A percentile compares a stretch with the other conserved stretches of the same genome.
Conservation (phyloP, 2,797 vertebrate genomes). For the Gouania willdenowi region DNA sequence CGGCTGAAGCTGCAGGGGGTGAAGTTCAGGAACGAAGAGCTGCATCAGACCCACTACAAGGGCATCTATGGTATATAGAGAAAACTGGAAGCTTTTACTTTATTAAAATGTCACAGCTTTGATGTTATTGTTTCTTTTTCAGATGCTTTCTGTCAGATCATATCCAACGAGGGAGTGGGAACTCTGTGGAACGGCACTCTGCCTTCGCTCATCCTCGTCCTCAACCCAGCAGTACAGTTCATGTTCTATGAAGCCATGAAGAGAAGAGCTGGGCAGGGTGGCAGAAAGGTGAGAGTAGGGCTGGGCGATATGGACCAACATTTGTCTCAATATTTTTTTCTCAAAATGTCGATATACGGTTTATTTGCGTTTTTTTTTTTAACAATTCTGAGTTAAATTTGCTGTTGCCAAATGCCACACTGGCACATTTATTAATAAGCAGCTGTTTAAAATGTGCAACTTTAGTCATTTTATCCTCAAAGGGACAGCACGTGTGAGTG, state of each 20-base stretch:
- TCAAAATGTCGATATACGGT: no score
- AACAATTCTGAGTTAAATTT: no score
- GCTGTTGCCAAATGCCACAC: no score
- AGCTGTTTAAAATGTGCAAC: no score
- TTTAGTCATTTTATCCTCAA: no score
- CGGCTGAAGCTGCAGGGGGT: slow-evolving; percentile 81
- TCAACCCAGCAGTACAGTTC: slow-evolving; percentile 82
- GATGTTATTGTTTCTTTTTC: not conserved
- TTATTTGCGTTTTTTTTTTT: no score
- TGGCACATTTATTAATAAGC: no score
- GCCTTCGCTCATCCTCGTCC: slow-evolving; percentile 78
- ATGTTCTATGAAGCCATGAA: slow-evolving; percentile 83
- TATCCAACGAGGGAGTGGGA: slow-evolving; percentile 69
- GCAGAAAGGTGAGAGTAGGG: slow-evolving; percentile 66
- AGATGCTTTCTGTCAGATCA: slow-evolving; percentile 81
- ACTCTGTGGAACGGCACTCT: slow-evolving; percentile 78
- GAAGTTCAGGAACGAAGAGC: slow-evolving; percentile 78
- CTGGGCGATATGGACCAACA: no score
- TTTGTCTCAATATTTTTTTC: no score
- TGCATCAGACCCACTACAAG: slow-evolving; percentile 78
- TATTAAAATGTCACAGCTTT: not conserved
- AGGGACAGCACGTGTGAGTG: no score
- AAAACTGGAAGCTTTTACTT: not conserved
- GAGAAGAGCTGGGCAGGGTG: slow-evolving; percentile 67
- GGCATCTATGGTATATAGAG: slow-evolving; percentile 74